Evolutionary conservation across 2,797 vertebrate species (phyloP), one percentile per base, ranked within the genome.

Genomic region (Myotis myotis): DNA sequence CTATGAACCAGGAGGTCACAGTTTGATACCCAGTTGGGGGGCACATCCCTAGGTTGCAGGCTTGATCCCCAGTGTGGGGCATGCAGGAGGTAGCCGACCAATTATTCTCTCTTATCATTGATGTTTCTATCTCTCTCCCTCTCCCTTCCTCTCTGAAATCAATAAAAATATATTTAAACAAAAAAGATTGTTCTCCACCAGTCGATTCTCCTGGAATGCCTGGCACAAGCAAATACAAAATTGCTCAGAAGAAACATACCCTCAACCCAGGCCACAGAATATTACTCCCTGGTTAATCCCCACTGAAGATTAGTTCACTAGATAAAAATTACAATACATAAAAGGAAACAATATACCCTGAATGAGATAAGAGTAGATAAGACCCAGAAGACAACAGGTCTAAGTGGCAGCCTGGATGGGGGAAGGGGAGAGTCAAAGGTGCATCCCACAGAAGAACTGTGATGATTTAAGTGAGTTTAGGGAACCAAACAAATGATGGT

Each of bases 401-500:
- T 93, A 64, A 38, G n/a, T 55, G 72, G 78, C 33, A 87, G 76
- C 44, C 30, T 83, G 51, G 12, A n/a, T 75, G 57, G 9, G 36
- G 15, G 11, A 9, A 8, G 22, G 30, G 33, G 8, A 62, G 60
- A 47, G 23, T 19, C 30, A 74, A 96, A 86, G 23, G 19, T 91
- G 33, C 93, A n/a, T 60, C n/a, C 33, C 36, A 88, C 5, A 64
- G 71, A 71, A 74, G 28, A 95, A 91, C 2, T 76, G 4, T 47
- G 62, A 38, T 88, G 90, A 66, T 72, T 94, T 79, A 55, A 11
- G 1, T 82, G 57, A 88, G 23, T 79, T 38, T 36, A 72, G 66
- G 41, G 53, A 94, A 53, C 25, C 66, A 95, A 80, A 85, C 66
- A 95, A 80, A 85, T 23, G 38, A 44, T 78, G n/a, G n/a, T 71